These are phyloP conservation scores for Ochropacha duplaris DNA, from an alignment of 2,888 invertebrate genomes.

Conservation along the genomic window DNA sequence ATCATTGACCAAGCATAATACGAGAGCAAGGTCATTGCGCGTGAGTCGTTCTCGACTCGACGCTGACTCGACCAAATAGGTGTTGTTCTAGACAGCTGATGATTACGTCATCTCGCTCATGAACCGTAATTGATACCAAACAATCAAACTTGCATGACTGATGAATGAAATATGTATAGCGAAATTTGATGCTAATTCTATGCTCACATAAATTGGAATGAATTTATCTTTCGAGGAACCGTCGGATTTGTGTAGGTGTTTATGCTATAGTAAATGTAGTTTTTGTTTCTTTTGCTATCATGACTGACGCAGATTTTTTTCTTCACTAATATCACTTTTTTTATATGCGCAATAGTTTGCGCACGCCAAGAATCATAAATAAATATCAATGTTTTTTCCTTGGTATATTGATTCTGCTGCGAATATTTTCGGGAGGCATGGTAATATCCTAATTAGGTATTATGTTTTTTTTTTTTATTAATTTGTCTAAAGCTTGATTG, in stretches of 20 bases:
- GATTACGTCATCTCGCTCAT: constrained; percentile 41
- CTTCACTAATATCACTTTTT: too few species aligned
- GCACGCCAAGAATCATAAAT: too few species aligned
- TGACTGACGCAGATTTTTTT: background rate
- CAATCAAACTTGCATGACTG: constrained; percentile 2
- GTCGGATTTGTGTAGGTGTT: too few species aligned
- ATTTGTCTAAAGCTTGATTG: too few species aligned
- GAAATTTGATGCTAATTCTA: background rate
- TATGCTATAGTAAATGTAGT: too few species aligned
- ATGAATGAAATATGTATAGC: background rate
- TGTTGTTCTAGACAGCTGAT: constrained; percentile 43
- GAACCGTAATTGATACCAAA: background rate
- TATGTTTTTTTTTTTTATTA: too few species aligned
- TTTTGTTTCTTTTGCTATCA: background rate
- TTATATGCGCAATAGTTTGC: too few species aligned
- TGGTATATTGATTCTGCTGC: too few species aligned
- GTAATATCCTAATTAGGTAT: too few species aligned
- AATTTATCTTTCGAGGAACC: background rate
- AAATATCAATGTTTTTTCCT: too few species aligned
- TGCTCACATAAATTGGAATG: background rate
- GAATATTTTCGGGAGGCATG: too few species aligned
- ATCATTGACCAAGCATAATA: constrained; percentile 56
- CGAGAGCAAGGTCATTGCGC: constrained; percentile 66
- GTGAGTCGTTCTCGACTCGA: constrained; percentile 23
- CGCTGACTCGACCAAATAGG: constrained; percentile 29